A percentile compares a stretch with the other conserved stretches of the same genome.
phyloP scores from a whole-genome alignment of 2,113 vertebrate species.

The Cepphus grylle region DNA sequence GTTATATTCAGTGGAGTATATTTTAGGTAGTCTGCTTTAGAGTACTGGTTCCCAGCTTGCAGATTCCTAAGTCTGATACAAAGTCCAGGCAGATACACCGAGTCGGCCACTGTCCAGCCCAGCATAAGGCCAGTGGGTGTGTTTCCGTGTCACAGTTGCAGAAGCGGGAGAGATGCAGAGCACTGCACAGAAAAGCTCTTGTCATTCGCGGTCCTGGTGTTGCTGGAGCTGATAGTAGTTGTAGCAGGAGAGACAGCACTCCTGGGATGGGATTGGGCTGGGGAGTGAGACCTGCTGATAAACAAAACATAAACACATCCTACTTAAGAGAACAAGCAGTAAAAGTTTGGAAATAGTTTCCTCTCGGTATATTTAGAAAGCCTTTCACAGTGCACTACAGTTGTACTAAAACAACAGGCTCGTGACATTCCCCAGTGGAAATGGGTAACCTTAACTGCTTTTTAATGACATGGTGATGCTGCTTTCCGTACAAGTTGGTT shows the following conservation, averaged over 20 bases:
- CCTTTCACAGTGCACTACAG: background rate
- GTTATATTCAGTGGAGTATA: background rate
- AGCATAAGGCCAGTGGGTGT: fast-evolving
- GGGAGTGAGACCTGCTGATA: background rate
- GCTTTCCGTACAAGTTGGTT: background rate
- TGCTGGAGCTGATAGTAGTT: background rate
- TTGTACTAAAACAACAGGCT: background rate
- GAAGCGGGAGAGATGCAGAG: background rate
- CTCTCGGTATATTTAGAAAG: background rate
- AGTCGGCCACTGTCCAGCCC: fast-evolving
- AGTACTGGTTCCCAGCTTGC: background rate
- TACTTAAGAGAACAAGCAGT: background rate
- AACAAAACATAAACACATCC: background rate
- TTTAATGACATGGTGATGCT: background rate
- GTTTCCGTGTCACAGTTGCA: background rate
- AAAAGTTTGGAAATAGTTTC: background rate
- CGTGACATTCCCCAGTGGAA: background rate
- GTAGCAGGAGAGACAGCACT: background rate
- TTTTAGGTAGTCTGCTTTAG: background rate
- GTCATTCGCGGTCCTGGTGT: fast-evolving
- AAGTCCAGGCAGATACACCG: fast-evolving
- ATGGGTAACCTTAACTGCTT: background rate
- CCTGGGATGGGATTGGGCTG: background rate
- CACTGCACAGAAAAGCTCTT: background rate
- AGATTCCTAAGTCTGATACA: background rate